These are phyloP conservation scores for Drosophila pachea DNA, from an alignment of 1,140 invertebrate genomes.

Conservation along the genomic window DNA sequence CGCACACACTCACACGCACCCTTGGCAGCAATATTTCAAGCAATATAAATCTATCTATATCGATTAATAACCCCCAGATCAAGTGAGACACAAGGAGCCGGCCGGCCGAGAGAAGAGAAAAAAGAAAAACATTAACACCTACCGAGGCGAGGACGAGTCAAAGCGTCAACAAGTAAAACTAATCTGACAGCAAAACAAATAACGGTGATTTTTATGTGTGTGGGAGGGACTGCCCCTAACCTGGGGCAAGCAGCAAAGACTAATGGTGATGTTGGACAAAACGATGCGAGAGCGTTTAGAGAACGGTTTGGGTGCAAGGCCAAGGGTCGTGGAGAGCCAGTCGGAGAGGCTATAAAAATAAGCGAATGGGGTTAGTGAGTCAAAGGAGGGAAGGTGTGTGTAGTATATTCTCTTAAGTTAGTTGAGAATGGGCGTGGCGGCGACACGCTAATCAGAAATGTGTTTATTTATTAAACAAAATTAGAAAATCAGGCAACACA, in stretches of 20 bases:
- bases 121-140: conserved; percentile 40
- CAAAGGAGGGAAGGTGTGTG: conserved; percentile 19
- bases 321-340: not conserved
- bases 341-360: conserved; percentile 3
- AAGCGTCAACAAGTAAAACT: conserved; percentile 67
- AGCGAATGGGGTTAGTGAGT: conserved; percentile 50
- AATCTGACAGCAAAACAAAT: conserved; percentile 72
- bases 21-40: conserved; percentile 13
- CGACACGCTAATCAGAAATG: conserved; percentile 65
- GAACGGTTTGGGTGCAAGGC: not conserved
- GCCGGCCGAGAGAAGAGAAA: not conserved
- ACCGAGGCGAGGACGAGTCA: conserved; percentile 30
- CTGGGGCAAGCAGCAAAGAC: conserved; percentile 23
- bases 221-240: not conserved
- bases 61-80: conserved; percentile 27
- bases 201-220: conserved; percentile 54
- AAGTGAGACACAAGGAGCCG: conserved; percentile 4
- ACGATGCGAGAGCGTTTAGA: conserved; percentile 14
- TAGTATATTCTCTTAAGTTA: not conserved
- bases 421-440: conserved; percentile 13
- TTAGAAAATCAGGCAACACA: conserved; percentile 42
- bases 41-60: conserved; percentile 4
- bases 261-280: conserved; percentile 58
- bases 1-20: too few species aligned
- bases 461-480: conserved; percentile 70